phyloP scores from a whole-genome alignment of 2,113 vertebrate genomes.

The Xyrauchen texanus region DNA sequence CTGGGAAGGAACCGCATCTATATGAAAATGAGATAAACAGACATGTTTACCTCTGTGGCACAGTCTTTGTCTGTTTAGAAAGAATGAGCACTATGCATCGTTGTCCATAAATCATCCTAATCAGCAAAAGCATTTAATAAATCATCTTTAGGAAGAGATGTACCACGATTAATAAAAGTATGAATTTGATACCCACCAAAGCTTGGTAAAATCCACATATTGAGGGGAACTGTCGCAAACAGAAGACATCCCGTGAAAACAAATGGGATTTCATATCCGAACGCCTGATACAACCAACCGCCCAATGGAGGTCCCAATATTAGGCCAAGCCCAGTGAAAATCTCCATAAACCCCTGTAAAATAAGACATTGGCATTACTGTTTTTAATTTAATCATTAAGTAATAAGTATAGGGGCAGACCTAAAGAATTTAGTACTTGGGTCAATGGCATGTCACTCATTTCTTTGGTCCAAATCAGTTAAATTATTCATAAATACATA shows the following conservation, averaged over 20 bases:
- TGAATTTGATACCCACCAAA: slow-evolving; percentile 74
- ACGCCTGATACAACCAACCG: slow-evolving; percentile 89
- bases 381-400: background rate
- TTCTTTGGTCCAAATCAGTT: too few species aligned
- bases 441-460: too few species aligned
- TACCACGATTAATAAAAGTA: too few species aligned
- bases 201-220: slow-evolving; percentile 83
- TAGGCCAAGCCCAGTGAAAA: slow-evolving; percentile 88
- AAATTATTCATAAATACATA: too few species aligned
- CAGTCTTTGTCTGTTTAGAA: background rate
- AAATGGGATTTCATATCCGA: slow-evolving; percentile 92
- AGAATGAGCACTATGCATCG: too few species aligned
- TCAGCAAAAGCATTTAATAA: too few species aligned
- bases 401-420: background rate
- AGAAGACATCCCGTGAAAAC: slow-evolving; percentile 84
- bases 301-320: slow-evolving; percentile 91
- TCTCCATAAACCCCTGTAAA: slow-evolving; percentile 87
- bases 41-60: slow-evolving; percentile 3
- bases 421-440: too few species aligned
- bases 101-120: too few species aligned
- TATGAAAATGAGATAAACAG: slow-evolving; percentile 28
- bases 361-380: background rate
- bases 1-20: slow-evolving; percentile 77
- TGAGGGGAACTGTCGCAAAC: slow-evolving; percentile 85
- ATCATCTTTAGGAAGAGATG: too few species aligned